Conservation (phyloP, 2,888 invertebrate genomes). For the Dendrolimus pini region DNA sequence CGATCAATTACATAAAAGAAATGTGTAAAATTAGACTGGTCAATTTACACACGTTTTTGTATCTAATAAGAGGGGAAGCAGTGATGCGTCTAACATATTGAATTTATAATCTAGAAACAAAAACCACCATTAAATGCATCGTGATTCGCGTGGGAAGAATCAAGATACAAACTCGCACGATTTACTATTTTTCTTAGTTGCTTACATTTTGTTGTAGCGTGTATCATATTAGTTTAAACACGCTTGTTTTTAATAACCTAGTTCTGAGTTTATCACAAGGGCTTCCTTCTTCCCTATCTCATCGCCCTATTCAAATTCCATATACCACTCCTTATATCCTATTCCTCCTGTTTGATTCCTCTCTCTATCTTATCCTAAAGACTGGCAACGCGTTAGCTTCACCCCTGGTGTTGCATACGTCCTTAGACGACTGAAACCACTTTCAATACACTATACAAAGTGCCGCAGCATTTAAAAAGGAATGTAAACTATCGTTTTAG, state of each 20-base stretch:
- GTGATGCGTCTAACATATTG: conserved; percentile 61
- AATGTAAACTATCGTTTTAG: too few relatives aligned
- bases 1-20: conserved; percentile 15
- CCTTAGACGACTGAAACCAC: too few relatives aligned
- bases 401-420: too few relatives aligned
- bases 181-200: conserved; percentile 21
- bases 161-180: conserved; percentile 34
- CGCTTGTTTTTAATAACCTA: conserved; percentile 4
- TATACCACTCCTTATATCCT: too few relatives aligned
- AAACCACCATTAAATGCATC: conserved; percentile 62
- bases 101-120: conserved; percentile 48
- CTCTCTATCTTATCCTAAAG: too few relatives aligned
- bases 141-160: conserved; percentile 58
- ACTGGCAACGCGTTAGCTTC: too few relatives aligned
- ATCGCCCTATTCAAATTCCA: too few relatives aligned
- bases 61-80: conserved; percentile 40
- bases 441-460: too few relatives aligned
- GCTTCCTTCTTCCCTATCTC: too few relatives aligned
- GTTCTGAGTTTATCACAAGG: background rate
- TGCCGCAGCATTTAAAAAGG: too few relatives aligned
- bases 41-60: conserved; percentile 58
- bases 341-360: too few relatives aligned
- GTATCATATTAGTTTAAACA: too few relatives aligned
- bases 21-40: conserved; percentile 24
- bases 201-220: background rate